phyloP scores from a whole-genome alignment of 2,797 vertebrate species.

The Manis crassicaudata region DNA sequence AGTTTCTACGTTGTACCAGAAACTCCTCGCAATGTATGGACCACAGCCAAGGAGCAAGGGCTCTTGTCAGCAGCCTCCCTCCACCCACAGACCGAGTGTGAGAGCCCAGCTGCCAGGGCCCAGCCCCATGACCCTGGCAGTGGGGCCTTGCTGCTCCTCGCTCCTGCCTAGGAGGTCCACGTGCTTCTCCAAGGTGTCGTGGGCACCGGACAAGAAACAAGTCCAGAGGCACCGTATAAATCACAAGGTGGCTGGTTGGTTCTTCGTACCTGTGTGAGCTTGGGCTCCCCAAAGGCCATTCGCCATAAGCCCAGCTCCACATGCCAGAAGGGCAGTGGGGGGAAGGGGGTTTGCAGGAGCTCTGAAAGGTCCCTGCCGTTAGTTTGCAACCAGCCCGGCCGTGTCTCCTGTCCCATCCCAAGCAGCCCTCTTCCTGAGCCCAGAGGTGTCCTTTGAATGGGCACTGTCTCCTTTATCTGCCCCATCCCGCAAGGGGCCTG shows the following conservation, averaged over 20 bases:
- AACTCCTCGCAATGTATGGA: accelerated
- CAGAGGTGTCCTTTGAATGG: no score
- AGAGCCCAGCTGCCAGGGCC: background rate
- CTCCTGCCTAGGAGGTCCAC: background rate
- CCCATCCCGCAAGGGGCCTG: background rate
- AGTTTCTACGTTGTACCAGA: no score
- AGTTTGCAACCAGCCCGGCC: background rate
- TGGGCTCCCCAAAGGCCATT: background rate
- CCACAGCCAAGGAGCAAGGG: background rate
- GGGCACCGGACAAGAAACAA: background rate
- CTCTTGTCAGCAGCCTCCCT: background rate
- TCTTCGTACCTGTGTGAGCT: accelerated
- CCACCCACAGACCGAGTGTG: background rate
- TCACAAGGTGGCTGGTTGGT: accelerated
- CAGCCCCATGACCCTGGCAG: background rate
- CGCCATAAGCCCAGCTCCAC: accelerated
- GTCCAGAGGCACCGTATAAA: background rate
- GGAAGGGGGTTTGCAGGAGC: accelerated
- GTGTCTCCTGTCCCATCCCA: accelerated
- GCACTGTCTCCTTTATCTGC: no score
- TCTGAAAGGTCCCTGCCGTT: background rate
- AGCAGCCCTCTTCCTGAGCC: background rate
- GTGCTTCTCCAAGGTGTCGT: accelerated
- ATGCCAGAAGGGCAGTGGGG: background rate
- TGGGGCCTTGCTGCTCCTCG: accelerated